These are phyloP conservation scores for Sebastes taczanowskii DNA, from an alignment of 2,797 vertebrate genomes.

Conservation along the genomic window DNA sequence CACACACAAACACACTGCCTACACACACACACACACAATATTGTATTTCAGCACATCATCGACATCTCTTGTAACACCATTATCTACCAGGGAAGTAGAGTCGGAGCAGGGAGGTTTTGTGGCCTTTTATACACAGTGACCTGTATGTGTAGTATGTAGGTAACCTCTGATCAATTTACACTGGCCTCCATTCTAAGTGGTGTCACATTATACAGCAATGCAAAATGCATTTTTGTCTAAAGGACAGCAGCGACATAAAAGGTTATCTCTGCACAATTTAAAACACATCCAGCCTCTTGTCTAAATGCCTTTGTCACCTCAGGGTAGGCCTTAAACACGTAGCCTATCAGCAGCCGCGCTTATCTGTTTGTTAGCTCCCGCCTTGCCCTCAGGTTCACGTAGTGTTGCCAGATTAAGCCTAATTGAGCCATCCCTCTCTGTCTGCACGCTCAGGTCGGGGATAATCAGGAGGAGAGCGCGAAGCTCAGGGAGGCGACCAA, in stretches of 20 bases:
- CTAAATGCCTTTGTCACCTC: slow-evolving; percentile 5
- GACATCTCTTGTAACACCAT: slow-evolving; percentile 47
- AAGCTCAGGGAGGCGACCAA: slow-evolving; percentile 79
- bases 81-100: slow-evolving; percentile 6
- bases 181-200: slow-evolving; percentile 6
- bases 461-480: slow-evolving; percentile 73
- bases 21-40: neutral
- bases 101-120: neutral
- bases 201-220: slow-evolving; percentile 11
- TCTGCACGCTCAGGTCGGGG: slow-evolving; percentile 50
- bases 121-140: neutral
- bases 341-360: neutral
- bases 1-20: neutral
- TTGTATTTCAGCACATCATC: slow-evolving; percentile 11
- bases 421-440: slow-evolving; percentile 37
- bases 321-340: neutral
- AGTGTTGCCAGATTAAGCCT: slow-evolving; percentile 32
- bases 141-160: slow-evolving; percentile 7
- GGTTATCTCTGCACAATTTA: slow-evolving; percentile 1
- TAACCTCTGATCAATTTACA: slow-evolving; percentile 31
- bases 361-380: neutral
- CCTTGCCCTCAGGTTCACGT: slow-evolving; percentile 12
- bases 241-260: neutral
- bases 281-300: neutral
- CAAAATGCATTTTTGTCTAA: neutral